Evolutionary conservation across 2,113 vertebrate species (phyloP).

Genomic region (Orycteropus afer): DNA sequence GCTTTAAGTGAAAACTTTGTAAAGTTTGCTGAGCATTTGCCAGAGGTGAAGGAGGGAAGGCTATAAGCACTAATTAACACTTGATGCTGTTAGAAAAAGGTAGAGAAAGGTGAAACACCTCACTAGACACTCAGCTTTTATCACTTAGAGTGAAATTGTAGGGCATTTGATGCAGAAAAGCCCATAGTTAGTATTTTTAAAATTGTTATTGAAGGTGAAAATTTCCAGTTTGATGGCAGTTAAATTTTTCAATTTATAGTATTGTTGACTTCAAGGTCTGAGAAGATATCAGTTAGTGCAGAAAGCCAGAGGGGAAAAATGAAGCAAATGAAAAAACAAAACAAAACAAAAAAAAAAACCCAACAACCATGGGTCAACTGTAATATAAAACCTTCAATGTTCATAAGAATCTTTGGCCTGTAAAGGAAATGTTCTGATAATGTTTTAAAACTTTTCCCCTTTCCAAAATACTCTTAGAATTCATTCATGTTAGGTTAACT

Average conservation of each 20-base stretch:
- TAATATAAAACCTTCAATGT: background rate
- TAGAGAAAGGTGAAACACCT: slow-evolving; percentile 2
- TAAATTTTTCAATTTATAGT: background rate
- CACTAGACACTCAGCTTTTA: slow-evolving; percentile 8
- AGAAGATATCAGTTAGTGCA: background rate
- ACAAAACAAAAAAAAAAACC: too few relatives aligned
- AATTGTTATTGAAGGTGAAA: background rate
- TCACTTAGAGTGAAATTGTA: background rate
- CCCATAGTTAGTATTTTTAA: background rate
- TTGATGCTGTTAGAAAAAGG: background rate
- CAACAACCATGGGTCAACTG: background rate
- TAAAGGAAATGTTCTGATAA: slow-evolving; percentile 26
- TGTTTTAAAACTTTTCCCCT: background rate
- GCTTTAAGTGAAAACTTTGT: background rate
- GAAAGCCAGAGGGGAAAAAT: background rate
- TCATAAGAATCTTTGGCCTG: background rate
- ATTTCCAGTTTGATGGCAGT: background rate
- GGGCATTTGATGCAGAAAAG: background rate
- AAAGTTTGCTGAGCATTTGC: background rate
- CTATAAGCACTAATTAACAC: slow-evolving; percentile 16
- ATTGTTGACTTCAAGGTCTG: background rate
- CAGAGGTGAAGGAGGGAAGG: background rate
- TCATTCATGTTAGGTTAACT: background rate
- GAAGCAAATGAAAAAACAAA: background rate
- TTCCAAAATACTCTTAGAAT: background rate